Evolutionary conservation across 2,888 invertebrate genomes (phyloP), one percentile per base, ranked within the genome.

Genomic region (Athrips mouffetella): DNA sequence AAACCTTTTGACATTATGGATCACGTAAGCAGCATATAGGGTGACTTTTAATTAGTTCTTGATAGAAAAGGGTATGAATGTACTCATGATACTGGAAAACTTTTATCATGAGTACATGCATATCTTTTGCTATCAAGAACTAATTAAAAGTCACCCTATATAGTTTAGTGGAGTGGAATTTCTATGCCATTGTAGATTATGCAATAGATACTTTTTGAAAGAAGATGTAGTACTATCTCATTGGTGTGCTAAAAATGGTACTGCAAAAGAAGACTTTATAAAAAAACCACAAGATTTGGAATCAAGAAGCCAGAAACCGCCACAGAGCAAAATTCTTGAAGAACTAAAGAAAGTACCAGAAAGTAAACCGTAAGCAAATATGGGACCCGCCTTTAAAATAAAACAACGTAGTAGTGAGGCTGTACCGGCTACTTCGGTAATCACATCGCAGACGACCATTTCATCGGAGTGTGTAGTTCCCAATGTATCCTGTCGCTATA

Each of bases 91-190:
- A n/a, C n/a, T n/a, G n/a, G n/a, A n/a, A n/a, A n/a, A n/a, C n/a
- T n/a, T n/a, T n/a, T n/a, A n/a, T n/a, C n/a, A n/a, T n/a, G n/a
- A n/a, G n/a, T n/a, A n/a, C n/a, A n/a, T n/a, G n/a, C n/a, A n/a
- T n/a, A n/a, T n/a, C n/a, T n/a, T n/a, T n/a, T n/a, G n/a, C n/a
- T n/a, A n/a, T n/a, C n/a, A n/a, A n/a, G n/a, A n/a, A n/a, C n/a
- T n/a, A n/a, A n/a, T n/a, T n/a, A n/a, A n/a, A n/a, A n/a, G n/a
- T n/a, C n/a, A n/a, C n/a, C n/a, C 70, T 59, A 83, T 89, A 6
- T 88, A 85, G 70, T 87, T 88, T 0, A 83, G 80, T 62, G 82
- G 80, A 33, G 85, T 88, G 1, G 89, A 89, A 42, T 64, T 76
- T n/a, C 59, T 89, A 13, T 89, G 78, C 60, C 85, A 87, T 54